phyloP scores from a whole-genome alignment of 2,113 vertebrate species.

The Thunnus thynnus region DNA sequence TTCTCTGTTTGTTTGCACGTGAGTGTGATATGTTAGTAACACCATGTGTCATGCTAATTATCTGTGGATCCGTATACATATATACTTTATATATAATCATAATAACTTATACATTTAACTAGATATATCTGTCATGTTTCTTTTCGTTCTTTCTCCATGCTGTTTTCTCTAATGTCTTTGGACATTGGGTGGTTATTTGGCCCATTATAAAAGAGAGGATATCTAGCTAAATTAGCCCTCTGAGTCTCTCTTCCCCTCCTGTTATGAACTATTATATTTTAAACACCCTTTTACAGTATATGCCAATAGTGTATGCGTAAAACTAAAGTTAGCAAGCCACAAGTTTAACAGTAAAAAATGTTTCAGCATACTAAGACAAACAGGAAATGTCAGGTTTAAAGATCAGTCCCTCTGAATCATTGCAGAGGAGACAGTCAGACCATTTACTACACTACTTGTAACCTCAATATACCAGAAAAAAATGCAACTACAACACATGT shows the following conservation, averaged over 20 bases:
- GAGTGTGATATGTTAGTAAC: not conserved
- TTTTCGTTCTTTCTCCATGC: not conserved
- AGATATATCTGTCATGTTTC: not conserved
- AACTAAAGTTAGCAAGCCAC: not conserved
- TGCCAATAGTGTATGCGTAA: not conserved
- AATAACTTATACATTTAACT: not conserved
- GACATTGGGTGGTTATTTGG: not conserved
- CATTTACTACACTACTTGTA: not conserved
- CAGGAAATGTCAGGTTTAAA: slow-evolving; percentile 23
- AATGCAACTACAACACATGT: slow-evolving; percentile 2
- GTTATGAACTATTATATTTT: not conserved
- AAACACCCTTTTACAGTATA: not conserved
- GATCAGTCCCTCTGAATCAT: not conserved
- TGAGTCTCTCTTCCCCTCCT: not conserved
- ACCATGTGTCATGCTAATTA: not conserved
- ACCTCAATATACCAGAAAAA: slow-evolving; percentile 5
- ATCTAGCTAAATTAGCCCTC: not conserved
- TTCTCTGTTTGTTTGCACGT: not conserved
- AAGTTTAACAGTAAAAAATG: not conserved
- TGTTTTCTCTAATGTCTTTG: not conserved
- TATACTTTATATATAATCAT: not conserved
- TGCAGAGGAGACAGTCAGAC: not conserved
- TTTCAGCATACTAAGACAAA: slow-evolving; percentile 12
- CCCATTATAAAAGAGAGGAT: not conserved
- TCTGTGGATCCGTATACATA: not conserved